Evolutionary conservation across 1,140 invertebrate genomes (phyloP), one percentile per base, ranked within the genome.

Genomic region (Pogonomyrmex californicus): DNA sequence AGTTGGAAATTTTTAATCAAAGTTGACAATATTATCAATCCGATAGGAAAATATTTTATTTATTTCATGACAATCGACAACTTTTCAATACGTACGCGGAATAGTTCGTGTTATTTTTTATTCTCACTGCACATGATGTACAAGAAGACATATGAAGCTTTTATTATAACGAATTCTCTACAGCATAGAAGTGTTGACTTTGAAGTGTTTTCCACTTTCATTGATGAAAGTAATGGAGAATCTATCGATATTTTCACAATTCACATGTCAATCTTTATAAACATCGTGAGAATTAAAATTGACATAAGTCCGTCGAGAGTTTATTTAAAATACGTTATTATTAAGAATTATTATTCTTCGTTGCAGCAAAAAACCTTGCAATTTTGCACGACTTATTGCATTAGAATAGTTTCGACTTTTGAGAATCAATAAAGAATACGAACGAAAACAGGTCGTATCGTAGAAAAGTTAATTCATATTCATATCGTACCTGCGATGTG

Each of bases 201-300:
- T 33, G 47, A 30, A 83, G 56, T 83, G 30, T 30, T 83, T 51
- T 73, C 17, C 10, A 71, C 30, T 82, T 44, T 38, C 12, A 44
- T 44, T 58, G 12, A 75, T 62, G 30, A 75, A 75, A 75, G 68
- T 83, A 75, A 58, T 54, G 33, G 79, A 36, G 62, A 83, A 83
- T 54, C 49, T 58, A 54, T 75, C 54, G 62, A 83, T 60, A 83
- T 75, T 75, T 83, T 49, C 30, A 38, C 17, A 36, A 33, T 33
- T 58, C 38, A 38, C 14, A 58, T 47, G 17, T 38, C 54, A n/a
- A 78, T 78, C 51, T 56, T 58, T 49, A 70, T 68, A 51, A 82
- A 36, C 36, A 71, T 73, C 36, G 30, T 44, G 66, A 62, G 6
- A 51, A 66, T 10, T 66, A 23, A 51, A 36, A 30, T 41, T 17